Base-by-base conservation (phyloP, 1,140 invertebrate genomes). In the Bombus pascuorum region DNA sequence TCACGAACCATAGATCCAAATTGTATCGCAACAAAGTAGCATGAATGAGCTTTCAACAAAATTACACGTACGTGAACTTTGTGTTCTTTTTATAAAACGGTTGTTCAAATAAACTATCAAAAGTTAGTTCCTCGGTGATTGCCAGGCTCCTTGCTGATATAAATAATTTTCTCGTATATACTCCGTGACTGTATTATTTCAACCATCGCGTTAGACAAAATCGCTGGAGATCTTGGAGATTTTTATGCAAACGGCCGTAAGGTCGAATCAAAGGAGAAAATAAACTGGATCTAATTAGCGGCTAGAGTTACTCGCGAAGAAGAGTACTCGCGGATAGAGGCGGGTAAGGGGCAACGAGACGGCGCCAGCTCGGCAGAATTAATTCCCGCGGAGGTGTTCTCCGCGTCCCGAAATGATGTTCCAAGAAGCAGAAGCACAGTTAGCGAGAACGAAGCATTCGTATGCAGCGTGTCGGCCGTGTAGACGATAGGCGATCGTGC, bases 371-470 rank as follows among this genome's bases (percentile, higher is more conserved):
- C 8, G 70, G 18, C 25, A 34, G 71, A 47, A 72, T 78, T 39
- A 71, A 81, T 57, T 81, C 34, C 47, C 70, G 70, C 59, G 47
- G 32, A 83, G 70, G 80, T 76, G 78, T 82, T 76, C 71, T 70
- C 71, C 65, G 15, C 28, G 68, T 76, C 44, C 71, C 85, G 80
- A 86, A 86, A 86, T 59, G 71, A 82, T 22, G 80, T 86, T 86
- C 80, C 47, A 25, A 68, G 85, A 86, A 86, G 80, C 4, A 39
- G 73, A 77, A 73, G 62, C 80, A 83, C 80, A 90, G 90, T 92
- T 91, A 91, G 86, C 86, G 76, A 78, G 90, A 92, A 91, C 87
- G 85, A 86, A 86, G 78, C 89, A 93, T 92, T 93, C 91, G 91
- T 93, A 93, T 93, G 92, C 91, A 86, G 82, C 85, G 85, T 87